A percentile compares a stretch with the other conserved stretches of the same genome.
phyloP scores from a whole-genome alignment of 2,888 invertebrate genomes.

The Pyralis farinalis region DNA sequence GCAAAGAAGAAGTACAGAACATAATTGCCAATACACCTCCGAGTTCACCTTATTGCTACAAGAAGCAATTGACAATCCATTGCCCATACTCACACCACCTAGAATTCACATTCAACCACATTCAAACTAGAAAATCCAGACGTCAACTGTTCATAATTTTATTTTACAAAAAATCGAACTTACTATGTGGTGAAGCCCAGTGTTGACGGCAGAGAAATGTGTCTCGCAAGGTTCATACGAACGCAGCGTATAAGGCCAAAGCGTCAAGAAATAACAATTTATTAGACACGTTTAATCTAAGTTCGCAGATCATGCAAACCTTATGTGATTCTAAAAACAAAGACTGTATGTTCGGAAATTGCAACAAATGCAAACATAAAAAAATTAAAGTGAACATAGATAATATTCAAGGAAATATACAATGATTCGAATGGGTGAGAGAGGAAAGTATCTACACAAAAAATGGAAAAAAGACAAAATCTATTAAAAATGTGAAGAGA shows the following conservation, averaged over 20 bases:
- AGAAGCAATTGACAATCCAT: no score
- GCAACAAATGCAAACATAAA: background rate
- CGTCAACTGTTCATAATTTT: no score
- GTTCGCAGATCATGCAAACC: slow-evolving; percentile 5
- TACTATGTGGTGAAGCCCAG: no score
- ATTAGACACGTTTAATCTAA: slow-evolving; percentile 8
- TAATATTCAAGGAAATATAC: slow-evolving; percentile 3
- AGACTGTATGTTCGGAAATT: slow-evolving; percentile 7
- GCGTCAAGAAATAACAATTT: slow-evolving; percentile 9
- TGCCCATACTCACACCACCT: no score
- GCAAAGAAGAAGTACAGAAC: no score
- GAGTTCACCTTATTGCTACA: no score
- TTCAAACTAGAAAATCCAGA: no score
- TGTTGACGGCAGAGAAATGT: no score
- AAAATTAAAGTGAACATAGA: slow-evolving; percentile 1
- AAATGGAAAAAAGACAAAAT: slow-evolving; percentile 4
- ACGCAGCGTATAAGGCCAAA: slow-evolving; percentile 8
- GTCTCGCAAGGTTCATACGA: slow-evolving; percentile 12
- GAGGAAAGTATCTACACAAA: slow-evolving; percentile 6
- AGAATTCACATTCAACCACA: no score
- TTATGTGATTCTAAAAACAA: slow-evolving; percentile 7
- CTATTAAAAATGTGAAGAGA: no score
- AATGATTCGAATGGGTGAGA: slow-evolving; percentile 5
- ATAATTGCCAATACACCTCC: no score
- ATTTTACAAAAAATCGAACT: no score